A percentile compares a stretch with the other conserved stretches of the same genome.
phyloP scores from a whole-genome alignment of 2,113 vertebrate species.

The Rhodinocichla rosea region DNA sequence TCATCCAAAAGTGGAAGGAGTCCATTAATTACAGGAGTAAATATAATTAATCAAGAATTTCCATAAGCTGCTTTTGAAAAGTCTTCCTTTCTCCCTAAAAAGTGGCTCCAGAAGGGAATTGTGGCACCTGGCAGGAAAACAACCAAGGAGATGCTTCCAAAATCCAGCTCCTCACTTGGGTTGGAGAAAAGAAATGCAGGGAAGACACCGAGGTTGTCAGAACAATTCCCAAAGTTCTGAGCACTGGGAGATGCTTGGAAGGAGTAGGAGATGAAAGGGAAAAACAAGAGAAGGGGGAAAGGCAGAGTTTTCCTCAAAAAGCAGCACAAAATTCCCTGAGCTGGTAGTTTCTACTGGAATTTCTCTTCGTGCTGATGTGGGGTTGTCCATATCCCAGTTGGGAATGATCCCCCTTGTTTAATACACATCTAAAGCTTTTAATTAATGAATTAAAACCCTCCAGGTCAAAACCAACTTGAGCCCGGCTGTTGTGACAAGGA shows the following conservation, averaged over 20 bases:
- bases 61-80: not conserved
- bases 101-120: not conserved
- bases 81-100: not conserved
- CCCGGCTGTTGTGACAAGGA: not conserved
- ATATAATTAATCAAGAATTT: slow-evolving; percentile 8
- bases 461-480: not conserved
- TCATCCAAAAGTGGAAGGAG: not conserved
- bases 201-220: not conserved
- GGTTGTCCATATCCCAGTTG: not conserved
- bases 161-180: not conserved
- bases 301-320: not conserved
- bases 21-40: slow-evolving; percentile 1
- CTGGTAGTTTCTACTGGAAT: not conserved
- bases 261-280: not conserved
- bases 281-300: not conserved
- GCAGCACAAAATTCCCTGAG: not conserved
- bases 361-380: fast-evolving
- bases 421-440: not conserved
- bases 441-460: not conserved
- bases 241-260: not conserved
- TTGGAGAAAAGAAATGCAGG: not conserved
- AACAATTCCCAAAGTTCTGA: not conserved
- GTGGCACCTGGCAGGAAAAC: not conserved
- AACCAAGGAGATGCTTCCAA: not conserved
- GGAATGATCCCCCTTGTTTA: fast-evolving